Evolutionary conservation across 2,113 vertebrate species (phyloP), one percentile per base, ranked within the genome.

Genomic region (Sitta europaea): DNA sequence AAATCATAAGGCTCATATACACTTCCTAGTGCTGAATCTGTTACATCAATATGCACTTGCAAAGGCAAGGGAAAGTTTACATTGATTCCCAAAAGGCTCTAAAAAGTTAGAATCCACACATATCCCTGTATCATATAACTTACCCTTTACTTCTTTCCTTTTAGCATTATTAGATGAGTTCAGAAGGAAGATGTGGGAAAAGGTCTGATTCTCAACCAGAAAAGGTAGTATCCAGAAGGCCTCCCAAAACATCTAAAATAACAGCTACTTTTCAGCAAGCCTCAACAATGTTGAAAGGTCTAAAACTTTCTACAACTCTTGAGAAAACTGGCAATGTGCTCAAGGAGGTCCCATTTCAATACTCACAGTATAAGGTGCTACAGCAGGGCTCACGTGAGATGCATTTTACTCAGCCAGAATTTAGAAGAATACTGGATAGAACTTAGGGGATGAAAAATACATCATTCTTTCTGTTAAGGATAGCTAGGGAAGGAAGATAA

Each of bases 1-100:
- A 93, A 96, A 83, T 92, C 75, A 59, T 67, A 70, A 88, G 24
- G 38, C 74, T 88, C 43, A 40, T 4, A 14, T 55, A 51, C 55
- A 62, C 38, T 91, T 72, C 84, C 10, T 50, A 71, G 59, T 72
- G 63, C 85, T 40, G 31, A 66, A 70, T 65, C 22, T 83, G 55
- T 90, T 88, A n/a, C 24, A 91, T 58, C 63, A 87, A 83, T 77
- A 58, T 12, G 74, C 38, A 68, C 45, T 91, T 76, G 47, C 71
- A 79, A 68, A 88, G 62, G 23, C 15, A 95, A 94, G 65, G 73
- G 59, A 38, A 94, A 88, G n/a, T 72, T 63, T 51, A 75, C 45
- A 35, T 36, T 35, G 74, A 43, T 57, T 86, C 87, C 67, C 85
- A 23, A 2, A 80, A 50, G 61, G 47, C 21, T 43, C 43, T 67